Evolutionary conservation across 2,113 vertebrate species (phyloP).

Genomic region (Todiramphus chloris): DNA sequence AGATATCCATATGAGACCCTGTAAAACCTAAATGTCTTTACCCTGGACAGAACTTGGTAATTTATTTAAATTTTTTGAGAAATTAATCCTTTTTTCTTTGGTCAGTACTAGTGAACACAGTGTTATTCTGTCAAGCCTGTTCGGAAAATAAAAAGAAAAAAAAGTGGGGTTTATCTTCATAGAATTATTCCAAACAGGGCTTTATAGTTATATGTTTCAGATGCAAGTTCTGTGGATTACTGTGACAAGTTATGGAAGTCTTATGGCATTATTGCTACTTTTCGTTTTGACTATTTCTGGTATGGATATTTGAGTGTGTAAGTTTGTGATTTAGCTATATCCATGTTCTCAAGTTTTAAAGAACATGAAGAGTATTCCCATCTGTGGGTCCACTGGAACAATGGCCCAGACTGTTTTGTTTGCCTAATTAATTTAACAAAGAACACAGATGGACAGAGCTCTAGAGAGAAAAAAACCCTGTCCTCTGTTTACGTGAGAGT

Average conservation of each 20-base stretch:
- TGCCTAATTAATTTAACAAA: neutral
- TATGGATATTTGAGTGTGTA: neutral
- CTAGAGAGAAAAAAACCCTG: neutral
- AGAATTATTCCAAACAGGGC: neutral
- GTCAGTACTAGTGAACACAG: neutral
- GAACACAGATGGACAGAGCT: neutral
- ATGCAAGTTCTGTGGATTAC: neutral
- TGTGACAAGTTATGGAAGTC: neutral
- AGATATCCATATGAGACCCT: neutral
- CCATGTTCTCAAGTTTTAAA: neutral
- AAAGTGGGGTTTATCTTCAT: neutral
- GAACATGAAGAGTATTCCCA: neutral
- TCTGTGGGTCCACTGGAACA: neutral
- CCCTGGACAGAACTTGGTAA: neutral
- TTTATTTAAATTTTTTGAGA: neutral
- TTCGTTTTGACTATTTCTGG: neutral
- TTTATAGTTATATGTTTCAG: neutral
- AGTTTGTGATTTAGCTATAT: neutral
- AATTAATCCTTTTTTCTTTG: neutral
- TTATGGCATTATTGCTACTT: neutral
- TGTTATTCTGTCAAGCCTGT: neutral
- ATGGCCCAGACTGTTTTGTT: neutral
- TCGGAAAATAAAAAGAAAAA: neutral
- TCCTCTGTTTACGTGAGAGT: neutral
- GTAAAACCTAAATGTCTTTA: neutral